These are phyloP conservation scores for Clarias macrocephalus DNA, from an alignment of 2,113 vertebrate species.

Conservation along the genomic window DNA sequence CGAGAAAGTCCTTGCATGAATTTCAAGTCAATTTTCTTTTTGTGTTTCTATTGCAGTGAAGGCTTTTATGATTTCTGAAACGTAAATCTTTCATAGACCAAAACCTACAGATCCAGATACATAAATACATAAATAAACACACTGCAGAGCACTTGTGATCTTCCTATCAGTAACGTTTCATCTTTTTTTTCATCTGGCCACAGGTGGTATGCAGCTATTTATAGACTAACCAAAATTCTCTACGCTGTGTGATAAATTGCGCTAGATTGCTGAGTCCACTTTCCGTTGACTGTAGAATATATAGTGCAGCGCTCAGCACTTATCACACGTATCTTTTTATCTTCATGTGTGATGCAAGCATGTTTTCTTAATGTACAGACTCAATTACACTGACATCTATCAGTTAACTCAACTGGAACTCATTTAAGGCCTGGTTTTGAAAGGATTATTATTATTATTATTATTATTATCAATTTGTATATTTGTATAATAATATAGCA, in stretches of 20 bases:
- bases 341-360: not conserved
- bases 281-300: not conserved
- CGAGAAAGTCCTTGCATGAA: not conserved
- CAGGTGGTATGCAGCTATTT: slow-evolving; percentile 47
- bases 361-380: not conserved
- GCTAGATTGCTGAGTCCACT: slow-evolving; percentile 19
- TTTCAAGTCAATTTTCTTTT: not conserved
- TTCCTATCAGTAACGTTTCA: slow-evolving; percentile 35
- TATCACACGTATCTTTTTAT: not conserved
- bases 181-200: slow-evolving; percentile 26
- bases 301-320: not conserved
- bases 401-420: not conserved
- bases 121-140: too few species aligned
- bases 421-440: not conserved
- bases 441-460: not conserved
- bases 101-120: not conserved
- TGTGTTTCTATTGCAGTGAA: not conserved
- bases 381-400: not conserved
- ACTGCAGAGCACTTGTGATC: not conserved
- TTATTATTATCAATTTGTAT: not conserved
- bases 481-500: not conserved
- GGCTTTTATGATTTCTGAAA: not conserved
- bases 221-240: slow-evolving; percentile 34
- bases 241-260: not conserved
- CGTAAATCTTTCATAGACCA: not conserved